These are phyloP conservation scores for Nebria brevicollis DNA, from an alignment of 2,888 invertebrate genomes.

Conservation along the genomic window DNA sequence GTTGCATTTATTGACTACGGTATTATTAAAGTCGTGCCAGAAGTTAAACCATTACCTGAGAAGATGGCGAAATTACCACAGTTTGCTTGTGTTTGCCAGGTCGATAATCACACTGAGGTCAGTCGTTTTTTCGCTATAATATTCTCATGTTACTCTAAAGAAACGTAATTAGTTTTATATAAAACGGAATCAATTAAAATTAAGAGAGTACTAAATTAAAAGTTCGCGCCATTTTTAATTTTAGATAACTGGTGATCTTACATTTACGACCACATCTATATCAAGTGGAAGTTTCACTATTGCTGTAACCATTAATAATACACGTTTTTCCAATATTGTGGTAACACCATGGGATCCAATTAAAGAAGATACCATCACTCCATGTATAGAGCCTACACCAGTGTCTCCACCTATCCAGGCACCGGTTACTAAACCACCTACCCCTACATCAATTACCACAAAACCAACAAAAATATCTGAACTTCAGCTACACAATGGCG, in stretches of 20 bases:
- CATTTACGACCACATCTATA: not conserved
- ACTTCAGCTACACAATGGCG: slow-evolving; percentile 25
- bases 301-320: not conserved
- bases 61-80: slow-evolving; percentile 48
- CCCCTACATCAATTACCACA: not conserved
- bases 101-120: slow-evolving; percentile 14
- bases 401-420: not conserved
- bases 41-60: slow-evolving; percentile 46
- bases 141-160: too few relatives aligned
- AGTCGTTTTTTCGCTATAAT: not conserved
- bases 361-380: not conserved
- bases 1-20: slow-evolving; percentile 51
- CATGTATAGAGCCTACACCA: not conserved
- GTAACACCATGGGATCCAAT: not conserved
- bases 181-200: too few relatives aligned
- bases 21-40: slow-evolving; percentile 28
- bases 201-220: too few relatives aligned
- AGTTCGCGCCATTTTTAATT: not conserved
- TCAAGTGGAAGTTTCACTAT: not conserved
- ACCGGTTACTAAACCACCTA: not conserved
- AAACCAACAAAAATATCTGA: slow-evolving; percentile 3
- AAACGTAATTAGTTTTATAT: too few relatives aligned
- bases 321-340: not conserved
- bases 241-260: not conserved
- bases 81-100: slow-evolving; percentile 48